phyloP scores from a whole-genome alignment of 2,888 invertebrate species.

The Hemistola chrysoprasaria region DNA sequence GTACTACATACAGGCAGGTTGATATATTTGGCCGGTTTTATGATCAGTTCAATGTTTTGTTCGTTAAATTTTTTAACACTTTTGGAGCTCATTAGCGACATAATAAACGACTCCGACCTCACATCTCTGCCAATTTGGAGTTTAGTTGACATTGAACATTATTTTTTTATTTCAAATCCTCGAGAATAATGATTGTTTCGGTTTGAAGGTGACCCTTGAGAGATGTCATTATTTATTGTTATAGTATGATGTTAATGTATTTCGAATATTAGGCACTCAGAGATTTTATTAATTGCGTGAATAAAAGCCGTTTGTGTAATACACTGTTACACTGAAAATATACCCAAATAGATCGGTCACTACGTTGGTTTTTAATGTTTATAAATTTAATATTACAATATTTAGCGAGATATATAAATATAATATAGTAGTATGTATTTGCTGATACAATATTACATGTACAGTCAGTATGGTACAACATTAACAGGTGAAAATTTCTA shows the following conservation, averaged over 20 bases:
- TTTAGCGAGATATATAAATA: too few relatives aligned
- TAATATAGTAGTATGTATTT: too few relatives aligned
- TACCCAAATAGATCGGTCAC: too few relatives aligned
- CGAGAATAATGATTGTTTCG: constrained; percentile 20
- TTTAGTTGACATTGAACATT: constrained; percentile 20
- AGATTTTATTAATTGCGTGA: too few relatives aligned
- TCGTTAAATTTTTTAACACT: constrained; percentile 18
- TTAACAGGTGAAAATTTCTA: too few relatives aligned
- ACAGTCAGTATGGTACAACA: too few relatives aligned
- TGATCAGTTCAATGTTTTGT: constrained; percentile 20
- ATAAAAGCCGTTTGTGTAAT: constrained; percentile 11
- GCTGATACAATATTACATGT: too few relatives aligned
- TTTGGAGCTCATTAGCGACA: constrained; percentile 24
- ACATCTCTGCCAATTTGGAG: constrained; percentile 23
- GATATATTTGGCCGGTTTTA: constrained; percentile 42
- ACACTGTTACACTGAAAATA: too few relatives aligned
- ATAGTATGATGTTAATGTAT: constrained; percentile 15
- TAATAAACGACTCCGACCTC: constrained; percentile 19
- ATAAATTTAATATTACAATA: too few relatives aligned
- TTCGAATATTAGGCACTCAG: constrained; percentile 10
- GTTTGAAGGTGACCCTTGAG: constrained; percentile 20
- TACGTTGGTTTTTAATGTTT: too few relatives aligned
- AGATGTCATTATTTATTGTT: constrained; percentile 14
- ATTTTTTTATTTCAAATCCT: constrained; percentile 14
- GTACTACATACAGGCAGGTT: constrained; percentile 10